A percentile compares a stretch with the other conserved stretches of the same genome.
Evolutionary conservation across 2,888 invertebrate species (phyloP).

Genomic region (Parapristionchus giblindavisi): DNA sequence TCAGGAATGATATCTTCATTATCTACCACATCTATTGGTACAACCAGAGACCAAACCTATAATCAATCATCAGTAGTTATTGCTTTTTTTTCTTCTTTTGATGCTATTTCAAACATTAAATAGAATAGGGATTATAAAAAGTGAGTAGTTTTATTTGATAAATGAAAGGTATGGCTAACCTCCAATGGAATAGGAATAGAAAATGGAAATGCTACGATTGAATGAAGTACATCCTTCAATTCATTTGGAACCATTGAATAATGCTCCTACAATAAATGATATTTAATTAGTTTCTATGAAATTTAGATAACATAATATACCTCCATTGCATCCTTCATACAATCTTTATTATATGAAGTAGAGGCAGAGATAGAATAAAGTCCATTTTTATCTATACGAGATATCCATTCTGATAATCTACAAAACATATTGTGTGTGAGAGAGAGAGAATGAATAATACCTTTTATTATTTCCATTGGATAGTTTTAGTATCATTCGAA

Average conservation of each 20-base stretch:
- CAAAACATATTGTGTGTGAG: background rate
- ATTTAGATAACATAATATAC: background rate
- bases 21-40: conserved; percentile 21
- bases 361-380: background rate
- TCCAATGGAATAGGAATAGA: conserved; percentile 6
- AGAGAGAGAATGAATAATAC: background rate
- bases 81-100: background rate
- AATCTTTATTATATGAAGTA: conserved; percentile 22
- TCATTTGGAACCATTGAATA: conserved; percentile 7
- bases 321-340: conserved; percentile 7
- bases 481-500: conserved; percentile 8
- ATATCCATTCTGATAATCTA: background rate
- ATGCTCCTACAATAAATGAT: background rate
- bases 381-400: conserved; percentile 17
- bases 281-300: background rate
- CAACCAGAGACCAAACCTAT: background rate
- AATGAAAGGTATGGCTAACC: background rate
- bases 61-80: background rate
- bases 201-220: conserved; percentile 7
- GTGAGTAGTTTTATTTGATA: background rate
- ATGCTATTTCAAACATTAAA: background rate
- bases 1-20: conserved; percentile 14
- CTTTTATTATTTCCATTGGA: conserved; percentile 1
- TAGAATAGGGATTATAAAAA: background rate
- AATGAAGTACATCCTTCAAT: conserved; percentile 3